These are phyloP conservation scores for Squalus acanthias DNA, from an alignment of 2,797 vertebrate species.

Conservation along the genomic window DNA sequence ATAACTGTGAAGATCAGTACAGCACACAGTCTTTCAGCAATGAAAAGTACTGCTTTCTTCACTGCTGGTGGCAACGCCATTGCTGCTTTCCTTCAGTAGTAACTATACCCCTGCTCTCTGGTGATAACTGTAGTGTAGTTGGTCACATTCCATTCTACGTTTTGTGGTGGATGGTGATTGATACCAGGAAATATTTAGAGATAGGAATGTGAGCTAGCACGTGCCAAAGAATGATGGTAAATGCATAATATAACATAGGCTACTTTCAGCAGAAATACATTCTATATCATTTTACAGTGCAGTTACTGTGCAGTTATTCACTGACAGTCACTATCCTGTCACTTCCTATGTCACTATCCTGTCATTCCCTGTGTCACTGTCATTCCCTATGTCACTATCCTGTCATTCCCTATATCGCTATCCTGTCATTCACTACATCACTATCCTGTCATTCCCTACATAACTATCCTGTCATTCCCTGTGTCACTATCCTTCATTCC, in stretches of 20 bases:
- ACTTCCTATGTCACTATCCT: background rate
- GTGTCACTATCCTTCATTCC: no score
- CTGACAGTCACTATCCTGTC: background rate
- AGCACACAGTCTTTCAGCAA: background rate
- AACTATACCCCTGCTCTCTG: background rate
- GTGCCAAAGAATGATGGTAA: background rate
- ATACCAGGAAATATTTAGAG: background rate
- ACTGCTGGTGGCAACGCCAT: background rate
- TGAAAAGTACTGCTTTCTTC: background rate
- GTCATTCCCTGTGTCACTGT: background rate
- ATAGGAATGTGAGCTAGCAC: background rate
- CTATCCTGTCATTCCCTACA: background rate
- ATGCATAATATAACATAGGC: background rate
- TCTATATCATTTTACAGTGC: background rate
- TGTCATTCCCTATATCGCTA: background rate
- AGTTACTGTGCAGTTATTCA: background rate
- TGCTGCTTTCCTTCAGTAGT: background rate
- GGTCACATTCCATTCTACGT: background rate
- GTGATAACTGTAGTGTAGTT: background rate
- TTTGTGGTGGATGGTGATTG: background rate
- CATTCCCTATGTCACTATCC: background rate
- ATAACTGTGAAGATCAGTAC: background rate
- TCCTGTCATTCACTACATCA: background rate
- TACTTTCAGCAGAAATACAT: background rate
- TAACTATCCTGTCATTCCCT: background rate